phyloP scores from a whole-genome alignment of 2,797 vertebrate genomes.

The Halcyon badia region DNA sequence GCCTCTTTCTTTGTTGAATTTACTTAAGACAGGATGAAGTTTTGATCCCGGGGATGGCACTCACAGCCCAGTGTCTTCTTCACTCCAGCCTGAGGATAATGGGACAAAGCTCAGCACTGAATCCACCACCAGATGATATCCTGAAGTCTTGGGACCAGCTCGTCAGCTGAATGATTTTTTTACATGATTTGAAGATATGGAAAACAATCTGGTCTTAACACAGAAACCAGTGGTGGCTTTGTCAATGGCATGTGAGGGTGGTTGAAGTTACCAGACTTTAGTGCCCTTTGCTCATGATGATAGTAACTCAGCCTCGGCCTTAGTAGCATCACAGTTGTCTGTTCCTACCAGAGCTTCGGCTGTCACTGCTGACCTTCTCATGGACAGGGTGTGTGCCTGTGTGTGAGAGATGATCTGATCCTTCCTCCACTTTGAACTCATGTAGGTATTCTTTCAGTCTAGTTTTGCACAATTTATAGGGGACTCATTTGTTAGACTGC shows the following conservation, averaged over 20 bases:
- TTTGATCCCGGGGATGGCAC: neutral
- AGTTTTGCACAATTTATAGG: neutral
- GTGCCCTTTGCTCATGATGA: neutral
- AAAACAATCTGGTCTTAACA: neutral
- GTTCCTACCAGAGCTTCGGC: neutral
- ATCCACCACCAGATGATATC: neutral
- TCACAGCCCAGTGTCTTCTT: neutral
- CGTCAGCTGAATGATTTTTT: neutral
- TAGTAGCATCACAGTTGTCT: accelerated
- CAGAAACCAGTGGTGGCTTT: neutral
- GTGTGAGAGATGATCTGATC: neutral
- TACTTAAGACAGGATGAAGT: neutral
- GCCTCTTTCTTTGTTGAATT: neutral
- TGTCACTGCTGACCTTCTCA: neutral
- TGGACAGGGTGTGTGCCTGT: neutral
- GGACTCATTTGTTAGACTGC: accelerated
- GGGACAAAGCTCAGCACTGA: neutral
- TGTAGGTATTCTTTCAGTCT: neutral
- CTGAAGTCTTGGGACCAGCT: neutral
- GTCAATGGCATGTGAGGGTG: neutral
- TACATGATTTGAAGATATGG: neutral
- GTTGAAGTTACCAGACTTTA: neutral
- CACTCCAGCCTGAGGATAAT: neutral
- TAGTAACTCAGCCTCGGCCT: neutral
- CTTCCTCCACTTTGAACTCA: neutral